phyloP scores from a whole-genome alignment of 2,113 vertebrate genomes.

The Sturnus vulgaris region DNA sequence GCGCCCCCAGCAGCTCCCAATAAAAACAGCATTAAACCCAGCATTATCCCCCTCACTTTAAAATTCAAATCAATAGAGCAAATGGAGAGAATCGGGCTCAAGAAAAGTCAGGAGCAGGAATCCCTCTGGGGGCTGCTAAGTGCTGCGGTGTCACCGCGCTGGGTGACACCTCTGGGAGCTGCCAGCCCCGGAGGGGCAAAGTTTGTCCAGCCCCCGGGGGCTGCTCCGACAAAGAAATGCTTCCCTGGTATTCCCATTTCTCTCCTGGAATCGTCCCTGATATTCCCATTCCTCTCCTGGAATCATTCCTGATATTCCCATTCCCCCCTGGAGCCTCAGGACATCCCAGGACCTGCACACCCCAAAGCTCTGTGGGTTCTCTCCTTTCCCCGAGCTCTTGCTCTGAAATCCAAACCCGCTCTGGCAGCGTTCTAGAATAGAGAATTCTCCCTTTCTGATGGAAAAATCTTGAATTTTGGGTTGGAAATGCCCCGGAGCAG shows the following conservation, averaged over 20 bases:
- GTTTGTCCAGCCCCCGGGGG: neutral
- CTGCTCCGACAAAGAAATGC: fast-evolving
- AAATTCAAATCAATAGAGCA: conserved; percentile 33
- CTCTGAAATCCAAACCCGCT: fast-evolving
- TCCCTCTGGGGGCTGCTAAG: neutral
- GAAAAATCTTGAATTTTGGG: neutral
- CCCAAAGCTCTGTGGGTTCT: neutral
- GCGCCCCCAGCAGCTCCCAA: neutral
- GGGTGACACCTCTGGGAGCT: conserved; percentile 3
- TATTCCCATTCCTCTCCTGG: no score
- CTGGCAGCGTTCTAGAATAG: fast-evolving
- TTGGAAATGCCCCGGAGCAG: fast-evolving
- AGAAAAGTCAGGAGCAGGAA: neutral
- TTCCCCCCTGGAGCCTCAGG: neutral
- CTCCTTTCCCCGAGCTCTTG: fast-evolving
- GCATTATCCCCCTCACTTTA: neutral
- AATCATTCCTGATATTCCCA: no score
- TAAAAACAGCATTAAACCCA: neutral
- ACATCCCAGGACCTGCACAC: fast-evolving
- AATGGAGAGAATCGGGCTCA: neutral
- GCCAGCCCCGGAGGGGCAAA: neutral
- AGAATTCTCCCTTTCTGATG: fast-evolving
- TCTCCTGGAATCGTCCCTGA: fast-evolving
- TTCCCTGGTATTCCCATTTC: neutral
- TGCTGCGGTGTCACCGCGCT: neutral